These are phyloP conservation scores for Antedon mediterranea DNA, from an alignment of 53 echinoderm and acorn worm genomes.

Conservation along the genomic window DNA sequence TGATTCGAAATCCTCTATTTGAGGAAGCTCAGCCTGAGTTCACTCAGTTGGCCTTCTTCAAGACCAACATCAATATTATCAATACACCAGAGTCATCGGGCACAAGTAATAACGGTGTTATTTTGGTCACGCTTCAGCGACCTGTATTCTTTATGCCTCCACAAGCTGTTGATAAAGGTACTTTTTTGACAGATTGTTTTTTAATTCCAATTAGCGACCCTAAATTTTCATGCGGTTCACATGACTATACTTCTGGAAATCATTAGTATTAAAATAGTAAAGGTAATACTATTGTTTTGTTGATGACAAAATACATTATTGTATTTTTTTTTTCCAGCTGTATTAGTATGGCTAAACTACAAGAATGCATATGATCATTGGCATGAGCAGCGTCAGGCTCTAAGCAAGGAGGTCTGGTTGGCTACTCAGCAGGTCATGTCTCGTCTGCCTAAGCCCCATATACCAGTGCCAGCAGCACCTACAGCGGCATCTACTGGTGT, in stretches of 20 bases:
- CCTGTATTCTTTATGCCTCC: conserved; percentile 70
- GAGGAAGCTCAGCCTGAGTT: conserved; percentile 80
- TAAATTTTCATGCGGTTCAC: too few species aligned
- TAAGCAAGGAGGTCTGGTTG: conserved; percentile 18
- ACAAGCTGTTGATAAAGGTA: conserved; percentile 78
- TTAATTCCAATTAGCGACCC: too few species aligned
- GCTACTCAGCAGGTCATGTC: not conserved
- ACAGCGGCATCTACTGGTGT: conserved; percentile 42
- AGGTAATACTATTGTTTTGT: too few species aligned
- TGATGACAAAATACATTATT: too few species aligned
- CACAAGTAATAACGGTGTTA: conserved; percentile 45
- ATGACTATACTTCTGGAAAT: too few species aligned
- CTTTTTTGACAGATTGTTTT: not conserved
- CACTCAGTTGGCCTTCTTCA: conserved; percentile 85
- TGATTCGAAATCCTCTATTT: conserved; percentile 66
- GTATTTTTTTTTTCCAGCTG: conserved; percentile 15
- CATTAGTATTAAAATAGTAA: too few species aligned
- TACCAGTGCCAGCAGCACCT: conserved; percentile 3
- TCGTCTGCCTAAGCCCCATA: not conserved
- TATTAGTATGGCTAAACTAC: conserved; percentile 81
- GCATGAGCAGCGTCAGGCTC: conserved; percentile 57
- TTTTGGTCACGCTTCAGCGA: conserved; percentile 54
- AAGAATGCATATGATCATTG: conserved; percentile 86
- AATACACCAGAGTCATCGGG: conserved; percentile 49
- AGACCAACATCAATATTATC: conserved; percentile 58